These are phyloP conservation scores for Eulemur rufifrons DNA, from an alignment of 2,113 vertebrate genomes.

Conservation along the genomic window DNA sequence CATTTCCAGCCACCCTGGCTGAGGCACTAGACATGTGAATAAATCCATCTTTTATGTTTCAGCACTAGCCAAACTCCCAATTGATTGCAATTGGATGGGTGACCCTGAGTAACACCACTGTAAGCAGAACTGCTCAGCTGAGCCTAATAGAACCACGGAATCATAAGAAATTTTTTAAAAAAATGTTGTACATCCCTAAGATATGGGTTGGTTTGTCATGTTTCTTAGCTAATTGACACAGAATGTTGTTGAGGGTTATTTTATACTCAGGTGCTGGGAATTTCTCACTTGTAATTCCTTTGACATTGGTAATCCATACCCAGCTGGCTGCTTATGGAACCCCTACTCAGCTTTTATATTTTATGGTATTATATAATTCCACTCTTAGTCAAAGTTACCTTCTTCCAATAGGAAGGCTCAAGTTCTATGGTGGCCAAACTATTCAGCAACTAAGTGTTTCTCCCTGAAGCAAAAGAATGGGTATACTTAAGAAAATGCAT, in stretches of 20 bases:
- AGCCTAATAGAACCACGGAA: background rate
- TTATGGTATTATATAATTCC: background rate
- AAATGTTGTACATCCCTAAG: background rate
- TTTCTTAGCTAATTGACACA: background rate
- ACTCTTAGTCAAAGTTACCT: background rate
- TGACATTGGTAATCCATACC: background rate
- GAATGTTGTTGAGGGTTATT: background rate
- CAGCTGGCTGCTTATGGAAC: background rate
- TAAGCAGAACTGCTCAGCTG: background rate
- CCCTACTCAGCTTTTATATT: background rate
- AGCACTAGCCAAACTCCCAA: too few relatives aligned
- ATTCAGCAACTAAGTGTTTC: background rate
- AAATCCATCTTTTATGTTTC: background rate
- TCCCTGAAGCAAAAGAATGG: background rate
- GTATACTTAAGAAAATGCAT: background rate
- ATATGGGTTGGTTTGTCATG: background rate
- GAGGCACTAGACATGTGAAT: background rate
- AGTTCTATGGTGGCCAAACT: background rate
- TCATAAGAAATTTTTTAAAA: background rate
- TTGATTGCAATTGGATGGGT: background rate
- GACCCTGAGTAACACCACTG: background rate
- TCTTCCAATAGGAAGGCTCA: background rate
- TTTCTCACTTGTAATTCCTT: background rate
- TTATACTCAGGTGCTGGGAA: background rate
- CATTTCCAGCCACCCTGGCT: background rate